Evolutionary conservation across 2,888 invertebrate genomes (phyloP), one percentile per base, ranked within the genome.

Genomic region (Nowickia ferox): DNA sequence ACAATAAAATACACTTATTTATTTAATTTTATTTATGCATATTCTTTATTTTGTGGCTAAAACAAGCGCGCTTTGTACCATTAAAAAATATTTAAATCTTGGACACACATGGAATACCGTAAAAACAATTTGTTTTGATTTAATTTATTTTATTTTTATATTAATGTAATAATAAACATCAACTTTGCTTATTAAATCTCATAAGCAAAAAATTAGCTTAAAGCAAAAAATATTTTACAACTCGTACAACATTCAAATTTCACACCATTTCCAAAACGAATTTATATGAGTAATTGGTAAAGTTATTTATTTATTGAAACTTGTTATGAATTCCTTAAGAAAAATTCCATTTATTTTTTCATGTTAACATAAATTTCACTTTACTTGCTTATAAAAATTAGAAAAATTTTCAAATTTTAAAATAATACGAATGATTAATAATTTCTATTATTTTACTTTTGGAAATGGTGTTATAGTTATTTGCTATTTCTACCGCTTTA

Each of bases 21-120:
- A 65, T 11, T 8, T 44, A 48, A 44, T 11, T 15, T 46, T 65
- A 65, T 3, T 42, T 76, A 75, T 38, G 57, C 72, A 75, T 44
- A 68, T 57, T 48, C 44, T 63, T 3, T 46, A 72, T 44, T 61
- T 6, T 53, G 22, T 15, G 38, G 19, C 44, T 44, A 1, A 55
- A 53, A 72, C 13, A 9, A 78, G 86, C 86, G 86, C 86, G 86
- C 86, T 79, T 75, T 76, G 86, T 86, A 86, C 82, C 86, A 75
- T 66, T 30, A 30, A 65, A 77, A 68, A 68, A 10, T 46, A 78
- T 63, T 17, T 42, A 22, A 65, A 48, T 17, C 10, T 59, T 51
- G 48, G 65, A 57, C 17, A 75, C 76, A 71, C 44, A 75, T 15
- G 13, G 17, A 59, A n/a, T 9, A 13, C 61, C 13, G 42, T 42